Base-by-base conservation (phyloP, 2,888 invertebrate genomes). In the Troides oblongomaculatus region DNA sequence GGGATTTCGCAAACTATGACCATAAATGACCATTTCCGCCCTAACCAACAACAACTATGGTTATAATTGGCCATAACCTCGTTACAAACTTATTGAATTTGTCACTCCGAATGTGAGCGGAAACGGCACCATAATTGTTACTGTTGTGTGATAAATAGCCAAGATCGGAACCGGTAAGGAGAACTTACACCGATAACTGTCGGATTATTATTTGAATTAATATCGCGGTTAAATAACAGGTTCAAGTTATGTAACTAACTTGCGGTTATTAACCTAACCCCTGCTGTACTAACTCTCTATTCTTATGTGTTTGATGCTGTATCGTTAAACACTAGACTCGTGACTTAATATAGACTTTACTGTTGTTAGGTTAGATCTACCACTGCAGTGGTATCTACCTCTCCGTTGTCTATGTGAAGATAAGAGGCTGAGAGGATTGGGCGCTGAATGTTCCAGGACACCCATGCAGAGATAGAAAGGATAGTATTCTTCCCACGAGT, bases 11-110 rank as follows among this genome's bases (percentile, higher is more conserved):
- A 39, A 39, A 39, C 39, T 10, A 39, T 39, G 39, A 39, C 39
- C 39, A 39, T 39, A 39, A 39, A 10, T 5, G 53, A 53, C n/a
- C 18, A 18, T n/a, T 53, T 53, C 53, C 18, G 17, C 1, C 2
- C 12, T 46, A n/a, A 59, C 6, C n/a, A 18, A 50, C 23, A 6
- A 18, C 6, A n/a, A 43, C 57, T 18, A 43, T 43, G 64, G 59
- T n/a, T 46, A 59, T n/a, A 30, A 46, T 10, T 46, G 65, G 25
- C 12, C 23, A 65, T 46, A 25, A 59, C 30, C 46, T 30, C 25
- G 25, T 65, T 50, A 65, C n/a, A 60, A 65, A 65, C 65, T 65
- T 65, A 30, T 21, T 43, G 25, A 23, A 14, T 65, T 65, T 65
- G n/a, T 65, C 65, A 65, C 30, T 23, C 46, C 21, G 59, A 59